phyloP scores from a whole-genome alignment of 2,797 vertebrate species.

The Pyrocephalus nanus region DNA sequence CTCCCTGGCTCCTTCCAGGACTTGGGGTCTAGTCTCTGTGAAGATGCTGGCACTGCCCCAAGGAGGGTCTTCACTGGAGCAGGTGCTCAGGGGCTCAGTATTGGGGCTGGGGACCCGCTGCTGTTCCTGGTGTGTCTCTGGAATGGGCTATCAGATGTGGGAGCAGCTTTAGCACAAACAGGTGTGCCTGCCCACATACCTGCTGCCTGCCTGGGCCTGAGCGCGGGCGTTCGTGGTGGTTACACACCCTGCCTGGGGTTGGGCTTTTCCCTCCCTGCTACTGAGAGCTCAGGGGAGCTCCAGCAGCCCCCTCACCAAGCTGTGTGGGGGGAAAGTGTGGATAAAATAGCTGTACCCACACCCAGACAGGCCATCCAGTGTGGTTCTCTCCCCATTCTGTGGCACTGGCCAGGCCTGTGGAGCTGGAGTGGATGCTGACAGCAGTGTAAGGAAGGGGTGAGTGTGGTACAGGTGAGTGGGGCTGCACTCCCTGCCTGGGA shows the following conservation, averaged over 20 bases:
- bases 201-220: conserved; percentile 27
- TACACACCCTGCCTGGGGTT: accelerated
- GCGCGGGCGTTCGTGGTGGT: background rate
- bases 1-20: background rate
- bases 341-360: background rate
- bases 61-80: background rate
- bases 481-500: background rate
- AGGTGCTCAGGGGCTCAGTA: accelerated
- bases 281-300: background rate
- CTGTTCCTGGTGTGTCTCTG: background rate
- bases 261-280: background rate
- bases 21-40: background rate
- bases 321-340: background rate
- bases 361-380: accelerated
- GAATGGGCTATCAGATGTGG: background rate
- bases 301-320: background rate
- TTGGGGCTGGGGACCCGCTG: background rate
- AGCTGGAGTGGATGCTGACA: background rate
- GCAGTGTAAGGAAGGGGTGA: background rate
- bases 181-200: conserved; percentile 8
- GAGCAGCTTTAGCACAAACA: background rate
- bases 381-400: accelerated
- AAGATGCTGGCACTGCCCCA: accelerated
- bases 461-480: background rate
- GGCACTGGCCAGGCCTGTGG: accelerated